Evolutionary conservation across 2,888 invertebrate genomes (phyloP).

Genomic region (Stenoptilia bipunctidactyla): DNA sequence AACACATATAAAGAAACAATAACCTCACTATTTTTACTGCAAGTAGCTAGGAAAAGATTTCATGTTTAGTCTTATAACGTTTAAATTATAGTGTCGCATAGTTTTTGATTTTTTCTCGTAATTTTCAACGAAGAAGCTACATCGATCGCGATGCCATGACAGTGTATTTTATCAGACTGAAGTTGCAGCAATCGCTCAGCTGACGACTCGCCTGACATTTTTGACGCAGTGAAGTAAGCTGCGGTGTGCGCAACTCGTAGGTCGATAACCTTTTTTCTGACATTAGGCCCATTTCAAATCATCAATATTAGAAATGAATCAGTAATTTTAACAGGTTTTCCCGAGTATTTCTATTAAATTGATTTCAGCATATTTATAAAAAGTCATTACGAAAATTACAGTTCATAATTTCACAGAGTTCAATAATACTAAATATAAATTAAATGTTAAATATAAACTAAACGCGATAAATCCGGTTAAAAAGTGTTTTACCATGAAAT

Average conservation of each 20-base stretch:
- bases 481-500: too few species aligned
- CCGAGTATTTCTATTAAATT: too few species aligned
- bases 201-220: constrained; percentile 42
- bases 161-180: constrained; percentile 54
- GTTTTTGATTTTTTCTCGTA: constrained; percentile 43
- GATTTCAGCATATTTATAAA: too few species aligned
- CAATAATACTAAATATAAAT: too few species aligned
- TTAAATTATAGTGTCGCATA: neutral
- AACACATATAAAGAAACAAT: constrained; percentile 44
- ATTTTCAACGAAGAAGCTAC: constrained; percentile 43
- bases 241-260: constrained; percentile 22
- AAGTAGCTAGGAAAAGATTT: constrained; percentile 24
- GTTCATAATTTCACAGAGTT: too few species aligned
- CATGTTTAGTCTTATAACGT: too few species aligned
- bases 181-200: constrained; percentile 55
- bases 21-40: constrained; percentile 35
- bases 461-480: too few species aligned
- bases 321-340: too few species aligned
- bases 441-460: too few species aligned
- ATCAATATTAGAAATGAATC: neutral
- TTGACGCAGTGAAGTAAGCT: constrained; percentile 39
- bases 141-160: constrained; percentile 68
- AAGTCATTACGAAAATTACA: too few species aligned
- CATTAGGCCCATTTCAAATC: constrained; percentile 11
- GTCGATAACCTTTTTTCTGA: constrained; percentile 36